Evolutionary conservation across 2,888 invertebrate species (phyloP), one percentile per base, ranked within the genome.

Genomic region (Octonoba sinensis): DNA sequence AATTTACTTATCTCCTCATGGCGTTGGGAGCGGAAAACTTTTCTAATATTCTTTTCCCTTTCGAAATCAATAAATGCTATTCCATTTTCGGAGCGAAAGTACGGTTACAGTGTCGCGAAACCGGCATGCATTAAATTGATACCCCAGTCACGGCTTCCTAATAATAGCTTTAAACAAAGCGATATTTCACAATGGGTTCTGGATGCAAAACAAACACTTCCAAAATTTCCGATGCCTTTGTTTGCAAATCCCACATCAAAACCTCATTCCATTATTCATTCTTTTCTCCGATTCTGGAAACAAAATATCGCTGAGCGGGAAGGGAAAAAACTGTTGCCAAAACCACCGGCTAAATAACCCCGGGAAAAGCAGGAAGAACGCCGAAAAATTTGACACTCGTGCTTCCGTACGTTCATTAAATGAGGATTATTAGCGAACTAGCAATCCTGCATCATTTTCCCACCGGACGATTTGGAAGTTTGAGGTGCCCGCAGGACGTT

Each of bases 401-500:
- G 67, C 56, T n/a, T 73, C 79, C 69, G 56, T n/a, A 8, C 59
- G 78, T 81, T 81, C 79, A 81, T 81, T 81, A 81, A 81, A 81
- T 62, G 56, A 47, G 79, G 79, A 81, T 81, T 81, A 81, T 81
- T 81, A 73, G 79, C 59, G 49, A 73, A 67, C 79, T 49, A 64
- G 60, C 76, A 46, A 56, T 69, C 62, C 62, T 47, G 65, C 60
- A 59, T 51, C 66, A 22, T 12, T 6, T 6, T 81, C 79, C 79
- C 79, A 64, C 56, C 12, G 72, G 79, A 81, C 79, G 73, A 81
- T 81, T 81, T 81, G 79, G 64, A 81, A 81, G 79, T 81, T 81
- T 73, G 69, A 81, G 79, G 79, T 81, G 79, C 73, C 79, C 73
- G 69, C 73, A 81, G 79, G 79, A 81, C 72, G 73, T 81, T 73